Conservation (phyloP, 2,888 invertebrate species). For the Tenthredo scrophulariae region DNA sequence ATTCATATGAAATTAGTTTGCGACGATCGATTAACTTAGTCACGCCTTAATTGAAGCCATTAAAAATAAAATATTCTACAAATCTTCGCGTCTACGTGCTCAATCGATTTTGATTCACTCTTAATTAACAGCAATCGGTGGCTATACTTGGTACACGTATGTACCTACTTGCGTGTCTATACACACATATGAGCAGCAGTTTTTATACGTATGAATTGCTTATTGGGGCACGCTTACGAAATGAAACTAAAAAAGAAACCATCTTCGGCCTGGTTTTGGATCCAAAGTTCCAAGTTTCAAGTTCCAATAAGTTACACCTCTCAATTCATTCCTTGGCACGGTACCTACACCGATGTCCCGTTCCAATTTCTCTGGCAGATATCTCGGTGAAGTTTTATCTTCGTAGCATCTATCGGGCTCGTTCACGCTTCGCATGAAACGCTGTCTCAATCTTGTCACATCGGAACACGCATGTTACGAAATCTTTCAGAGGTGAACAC, state of each 20-base stretch:
- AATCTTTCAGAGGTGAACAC: conserved; percentile 37
- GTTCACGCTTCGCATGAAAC: conserved; percentile 57
- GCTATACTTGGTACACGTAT: neutral
- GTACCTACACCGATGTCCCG: conserved; percentile 48
- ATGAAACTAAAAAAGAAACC: conserved; percentile 20
- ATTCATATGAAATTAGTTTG: neutral
- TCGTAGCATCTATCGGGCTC: conserved; percentile 56
- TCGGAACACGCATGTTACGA: conserved; percentile 55
- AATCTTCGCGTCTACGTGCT: conserved; percentile 34
- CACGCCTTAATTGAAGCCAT: conserved; percentile 41
- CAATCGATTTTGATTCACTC: conserved; percentile 45
- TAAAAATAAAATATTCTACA: conserved; percentile 42
- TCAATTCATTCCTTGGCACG: conserved; percentile 46
- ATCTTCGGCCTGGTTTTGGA: conserved; percentile 40
- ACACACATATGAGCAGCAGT: neutral
- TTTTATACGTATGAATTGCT: conserved; percentile 23
- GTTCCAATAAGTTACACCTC: conserved; percentile 27
- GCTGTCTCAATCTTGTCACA: conserved; percentile 59
- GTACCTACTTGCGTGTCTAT: neutral
- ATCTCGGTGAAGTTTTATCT: conserved; percentile 55
- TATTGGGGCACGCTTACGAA: conserved; percentile 33
- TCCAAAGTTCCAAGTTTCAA: neutral
- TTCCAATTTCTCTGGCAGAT: conserved; percentile 44
- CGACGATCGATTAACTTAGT: conserved; percentile 15
- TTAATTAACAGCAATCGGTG: conserved; percentile 43